Percentiles rank a stretch among this genome's conserved stretches.
phyloP scores from a whole-genome alignment of 2,888 invertebrate species.

The Acronicta psi region DNA sequence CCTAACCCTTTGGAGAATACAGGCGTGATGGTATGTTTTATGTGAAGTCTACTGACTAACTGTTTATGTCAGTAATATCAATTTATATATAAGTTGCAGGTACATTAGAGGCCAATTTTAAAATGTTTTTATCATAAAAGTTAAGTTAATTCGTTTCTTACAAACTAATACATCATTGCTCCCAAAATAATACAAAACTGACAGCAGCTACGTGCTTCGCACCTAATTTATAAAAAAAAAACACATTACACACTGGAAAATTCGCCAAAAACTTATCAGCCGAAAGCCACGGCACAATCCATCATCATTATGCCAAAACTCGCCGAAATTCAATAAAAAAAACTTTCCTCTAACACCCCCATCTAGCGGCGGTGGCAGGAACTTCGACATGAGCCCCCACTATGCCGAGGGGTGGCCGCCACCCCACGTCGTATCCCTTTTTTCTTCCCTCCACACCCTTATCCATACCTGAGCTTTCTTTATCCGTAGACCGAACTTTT shows the following conservation, averaged over 20 bases:
- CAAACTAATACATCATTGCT: conserved; percentile 41
- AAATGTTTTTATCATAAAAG: background rate
- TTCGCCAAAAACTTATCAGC: conserved; percentile 85
- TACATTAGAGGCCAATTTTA: too few relatives aligned
- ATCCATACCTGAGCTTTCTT: conserved; percentile 89
- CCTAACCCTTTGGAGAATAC: too few relatives aligned
- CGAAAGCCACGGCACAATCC: conserved; percentile 84
- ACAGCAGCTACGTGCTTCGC: conserved; percentile 65
- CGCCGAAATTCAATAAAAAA: conserved; percentile 87
- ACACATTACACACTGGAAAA: conserved; percentile 82
- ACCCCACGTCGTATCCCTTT: conserved; percentile 86
- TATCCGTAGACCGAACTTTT: conserved; percentile 86
- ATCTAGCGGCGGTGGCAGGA: conserved; percentile 82
- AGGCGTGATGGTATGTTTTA: too few relatives aligned
- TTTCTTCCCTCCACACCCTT: conserved; percentile 88
- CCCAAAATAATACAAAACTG: conserved; percentile 55
- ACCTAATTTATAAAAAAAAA: conserved; percentile 80
- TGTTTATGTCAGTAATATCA: too few relatives aligned
- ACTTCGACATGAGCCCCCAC: conserved; percentile 71
- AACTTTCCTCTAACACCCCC: conserved; percentile 79
- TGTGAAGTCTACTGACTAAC: too few relatives aligned
- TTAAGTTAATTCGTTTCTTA: background rate
- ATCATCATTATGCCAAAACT: conserved; percentile 88
- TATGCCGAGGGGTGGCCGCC: conserved; percentile 73
- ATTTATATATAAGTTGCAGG: too few relatives aligned